Evolutionary conservation across 2,113 vertebrate genomes (phyloP), one percentile per base, ranked within the genome.

Genomic region (Crypturellus undulatus): DNA sequence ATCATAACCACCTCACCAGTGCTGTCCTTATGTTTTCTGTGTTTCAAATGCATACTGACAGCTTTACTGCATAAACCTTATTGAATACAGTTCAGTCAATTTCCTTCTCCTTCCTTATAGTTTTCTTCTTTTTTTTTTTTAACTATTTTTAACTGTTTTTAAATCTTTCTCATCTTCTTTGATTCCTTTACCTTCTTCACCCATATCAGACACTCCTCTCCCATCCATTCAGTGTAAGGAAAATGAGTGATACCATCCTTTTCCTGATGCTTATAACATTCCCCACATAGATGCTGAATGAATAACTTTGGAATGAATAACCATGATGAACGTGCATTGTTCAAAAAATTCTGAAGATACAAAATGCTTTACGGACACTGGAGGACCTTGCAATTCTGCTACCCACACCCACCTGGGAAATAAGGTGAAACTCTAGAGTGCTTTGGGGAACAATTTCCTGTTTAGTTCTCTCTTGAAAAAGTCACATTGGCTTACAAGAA

Each of bases 361-460:
- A 30, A 54, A 68, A 70, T 6, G 14, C 36, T 47, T 38, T 22
- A 43, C 7, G 2, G 32, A 20, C 32, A 34, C 16, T 21, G 10
- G n/a, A 59, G 4, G 2, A 9, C 14, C 26, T 59, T 28, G 43
- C 9, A 25, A 17, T 62, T 12, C 32, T 71, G 68, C 32, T 49
- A 26, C 25, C 43, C 65, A 25, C 30, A 19, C 47, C 43, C 52
- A 8, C 38, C 45, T 14, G 64, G 52, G 26, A 84, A 68, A 16
- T 34, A 42, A 26, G 0, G 0, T 19, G 32, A 71, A 86, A 79
- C n/a, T 36, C 3, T 34, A 14, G 9, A 0, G 0, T 32, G 73
- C 16, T 60, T 65, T 70, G n/a, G 43, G 43, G 73, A 4, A 25
- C 1, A 24, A 8, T 7, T 73, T 69, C 1, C 2, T 87, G 60